Conservation (phyloP, 2,797 vertebrate species). For the Momotus momota region DNA sequence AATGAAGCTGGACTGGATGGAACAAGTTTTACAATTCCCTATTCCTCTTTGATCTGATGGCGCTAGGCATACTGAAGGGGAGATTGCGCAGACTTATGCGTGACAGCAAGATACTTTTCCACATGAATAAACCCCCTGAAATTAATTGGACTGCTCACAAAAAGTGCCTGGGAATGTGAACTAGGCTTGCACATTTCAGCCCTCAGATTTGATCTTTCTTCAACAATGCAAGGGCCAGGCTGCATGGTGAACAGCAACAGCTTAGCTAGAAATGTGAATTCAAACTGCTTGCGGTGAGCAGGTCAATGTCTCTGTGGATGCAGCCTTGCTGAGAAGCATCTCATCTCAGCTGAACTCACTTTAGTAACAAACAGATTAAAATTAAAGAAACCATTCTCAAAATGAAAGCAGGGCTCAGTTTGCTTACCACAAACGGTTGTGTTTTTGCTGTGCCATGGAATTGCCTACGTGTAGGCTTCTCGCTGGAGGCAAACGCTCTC, state of each 20-base stretch:
- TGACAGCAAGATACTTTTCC: constrained; percentile 50
- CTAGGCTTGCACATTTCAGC: neutral
- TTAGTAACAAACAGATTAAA: neutral
- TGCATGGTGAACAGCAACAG: neutral
- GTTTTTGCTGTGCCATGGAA: neutral
- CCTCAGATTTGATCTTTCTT: neutral
- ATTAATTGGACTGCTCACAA: constrained; percentile 21
- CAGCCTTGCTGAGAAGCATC: neutral
- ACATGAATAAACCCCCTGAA: constrained; percentile 10
- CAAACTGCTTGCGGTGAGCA: fast-evolving
- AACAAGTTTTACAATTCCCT: constrained; percentile 58
- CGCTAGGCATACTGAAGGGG: neutral
- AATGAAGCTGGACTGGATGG: constrained; percentile 39
- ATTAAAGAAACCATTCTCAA: neutral
- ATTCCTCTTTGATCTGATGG: constrained; percentile 60
- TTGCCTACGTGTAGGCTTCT: neutral
- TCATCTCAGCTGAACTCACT: neutral
- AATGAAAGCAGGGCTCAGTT: neutral
- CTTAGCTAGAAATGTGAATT: neutral
- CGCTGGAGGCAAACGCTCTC: neutral
- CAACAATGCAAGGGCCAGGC: neutral
- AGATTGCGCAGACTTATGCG: neutral
- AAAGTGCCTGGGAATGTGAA: constrained; percentile 12
- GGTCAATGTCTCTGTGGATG: neutral
- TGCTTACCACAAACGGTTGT: neutral